Evolutionary conservation across 2,888 invertebrate genomes (phyloP).

Genomic region (Chrysopilus asiliformis): DNA sequence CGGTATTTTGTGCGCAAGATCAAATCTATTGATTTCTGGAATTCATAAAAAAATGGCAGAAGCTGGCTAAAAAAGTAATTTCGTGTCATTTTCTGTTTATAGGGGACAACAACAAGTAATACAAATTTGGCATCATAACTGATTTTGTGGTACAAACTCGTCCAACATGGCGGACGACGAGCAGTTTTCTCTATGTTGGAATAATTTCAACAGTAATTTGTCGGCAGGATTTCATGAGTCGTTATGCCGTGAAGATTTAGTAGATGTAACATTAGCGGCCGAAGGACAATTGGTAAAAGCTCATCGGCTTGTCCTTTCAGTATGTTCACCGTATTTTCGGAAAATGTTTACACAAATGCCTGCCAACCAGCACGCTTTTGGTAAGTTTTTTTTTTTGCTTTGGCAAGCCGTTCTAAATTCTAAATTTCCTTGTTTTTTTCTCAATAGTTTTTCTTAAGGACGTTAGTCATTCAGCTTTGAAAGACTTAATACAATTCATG

Average conservation of each 20-base stretch:
- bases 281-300: slow-evolving; percentile 57
- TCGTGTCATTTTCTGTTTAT: too few species aligned
- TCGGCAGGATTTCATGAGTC: slow-evolving; percentile 58
- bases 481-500: slow-evolving; percentile 59
- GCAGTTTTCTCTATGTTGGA: slow-evolving; percentile 62
- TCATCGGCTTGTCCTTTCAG: slow-evolving; percentile 56
- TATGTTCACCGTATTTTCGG: slow-evolving; percentile 60
- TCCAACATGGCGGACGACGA: slow-evolving; percentile 59
- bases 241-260: slow-evolving; percentile 53
- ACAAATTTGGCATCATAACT: neutral
- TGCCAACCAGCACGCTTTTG: slow-evolving; percentile 53
- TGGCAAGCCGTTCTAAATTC: neutral
- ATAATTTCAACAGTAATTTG: slow-evolving; percentile 60
- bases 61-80: too few species aligned
- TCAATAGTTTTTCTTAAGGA: slow-evolving; percentile 54
- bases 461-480: slow-evolving; percentile 53
- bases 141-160: neutral
- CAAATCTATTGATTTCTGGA: too few species aligned
- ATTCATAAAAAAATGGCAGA: too few species aligned
- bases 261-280: slow-evolving; percentile 56
- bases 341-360: slow-evolving; percentile 56
- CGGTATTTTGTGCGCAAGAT: too few species aligned
- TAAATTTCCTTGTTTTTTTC: slow-evolving; percentile 8
- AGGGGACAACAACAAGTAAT: too few species aligned
- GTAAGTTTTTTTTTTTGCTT: slow-evolving; percentile 34